phyloP scores from a whole-genome alignment of 2,797 vertebrate species.

The Okamejei kenojei region DNA sequence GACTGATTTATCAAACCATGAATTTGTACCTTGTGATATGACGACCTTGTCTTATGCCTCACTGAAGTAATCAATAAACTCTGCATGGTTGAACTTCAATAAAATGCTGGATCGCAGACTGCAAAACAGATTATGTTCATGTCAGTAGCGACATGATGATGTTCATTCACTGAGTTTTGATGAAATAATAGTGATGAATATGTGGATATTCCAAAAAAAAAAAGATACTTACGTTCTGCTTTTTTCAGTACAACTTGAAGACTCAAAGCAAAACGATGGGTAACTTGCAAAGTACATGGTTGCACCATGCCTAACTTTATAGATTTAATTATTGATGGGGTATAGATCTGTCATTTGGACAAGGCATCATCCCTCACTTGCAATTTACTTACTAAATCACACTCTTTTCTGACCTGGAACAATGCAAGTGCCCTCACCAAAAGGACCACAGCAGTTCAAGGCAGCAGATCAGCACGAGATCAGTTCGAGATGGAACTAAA shows the following conservation, averaged over 20 bases:
- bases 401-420: too few relatives aligned
- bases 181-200: neutral
- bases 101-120: neutral
- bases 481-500: too few relatives aligned
- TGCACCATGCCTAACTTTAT: neutral
- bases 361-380: too few relatives aligned
- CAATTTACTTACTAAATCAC: too few relatives aligned
- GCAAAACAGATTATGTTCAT: neutral
- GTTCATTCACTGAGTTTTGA: neutral
- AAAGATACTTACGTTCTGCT: neutral
- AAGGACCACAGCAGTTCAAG: too few relatives aligned
- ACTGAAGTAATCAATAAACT: conserved; percentile 4
- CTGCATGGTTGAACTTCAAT: conserved; percentile 10
- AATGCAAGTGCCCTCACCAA: too few relatives aligned
- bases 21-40: neutral
- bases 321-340: neutral
- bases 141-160: neutral
- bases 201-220: neutral
- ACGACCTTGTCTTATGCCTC: neutral
- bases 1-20: neutral
- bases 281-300: neutral
- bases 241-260: neutral
- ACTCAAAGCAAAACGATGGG: neutral
- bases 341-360: too few relatives aligned
- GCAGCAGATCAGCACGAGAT: too few relatives aligned